Percentiles rank a stretch among this genome's conserved stretches.
phyloP scores from a whole-genome alignment of 2,113 vertebrate genomes.

The Phyllopteryx taeniolatus region DNA sequence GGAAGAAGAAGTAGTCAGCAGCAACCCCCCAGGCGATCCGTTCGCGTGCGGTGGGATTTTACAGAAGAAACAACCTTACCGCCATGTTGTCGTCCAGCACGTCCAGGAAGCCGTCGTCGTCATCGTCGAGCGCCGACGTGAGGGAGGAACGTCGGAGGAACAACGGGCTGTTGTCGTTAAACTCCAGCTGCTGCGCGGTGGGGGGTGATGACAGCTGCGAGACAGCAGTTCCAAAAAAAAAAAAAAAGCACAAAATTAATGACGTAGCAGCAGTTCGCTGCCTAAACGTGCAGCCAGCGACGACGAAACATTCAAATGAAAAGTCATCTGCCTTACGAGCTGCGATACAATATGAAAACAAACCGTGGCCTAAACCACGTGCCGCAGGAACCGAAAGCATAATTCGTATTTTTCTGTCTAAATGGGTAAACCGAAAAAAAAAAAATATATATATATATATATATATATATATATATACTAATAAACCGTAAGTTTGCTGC shows the following conservation, averaged over 20 bases:
- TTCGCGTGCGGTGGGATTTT: neutral
- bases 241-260: no score
- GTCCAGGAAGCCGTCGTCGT: conserved; percentile 91
- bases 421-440: no score
- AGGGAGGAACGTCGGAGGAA: conserved; percentile 71
- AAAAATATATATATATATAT: no score
- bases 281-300: neutral
- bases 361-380: no score
- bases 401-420: no score
- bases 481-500: no score
- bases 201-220: conserved; percentile 71
- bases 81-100: conserved; percentile 80
- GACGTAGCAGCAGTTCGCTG: neutral
- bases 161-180: conserved; percentile 61
- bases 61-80: conserved; percentile 34
- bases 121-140: conserved; percentile 71
- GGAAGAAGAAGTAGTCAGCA: neutral
- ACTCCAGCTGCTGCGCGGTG: conserved; percentile 50
- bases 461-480: no score
- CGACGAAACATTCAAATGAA: no score
- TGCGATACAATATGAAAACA: no score
- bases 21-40: no score
- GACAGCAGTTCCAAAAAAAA: conserved; percentile 9
- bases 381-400: no score
- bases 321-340: no score